Evolutionary conservation across 2,113 vertebrate genomes (phyloP), one percentile per base, ranked within the genome.

Genomic region (Ageneiosus marmoratus): DNA sequence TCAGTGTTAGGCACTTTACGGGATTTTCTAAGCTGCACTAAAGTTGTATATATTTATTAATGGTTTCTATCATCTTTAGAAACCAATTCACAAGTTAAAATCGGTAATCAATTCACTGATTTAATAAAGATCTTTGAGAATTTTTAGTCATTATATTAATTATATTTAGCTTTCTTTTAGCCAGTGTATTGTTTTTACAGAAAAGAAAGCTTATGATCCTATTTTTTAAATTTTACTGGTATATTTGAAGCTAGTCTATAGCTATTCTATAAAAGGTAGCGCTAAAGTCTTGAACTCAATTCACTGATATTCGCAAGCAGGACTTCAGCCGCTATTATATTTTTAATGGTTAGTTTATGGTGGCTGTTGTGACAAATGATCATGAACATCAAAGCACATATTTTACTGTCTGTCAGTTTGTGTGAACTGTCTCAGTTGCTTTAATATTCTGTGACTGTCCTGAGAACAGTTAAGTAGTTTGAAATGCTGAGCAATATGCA

Each of bases 21-120:
- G n/a, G 76, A 50, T 88, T 83, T 89, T 48, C 34, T 46, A 22
- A n/a, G 22, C 16, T 16, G 1, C 8, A 7, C 50, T 27, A n/a
- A 27, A 15, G 29, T 51, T 67, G 9, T 48, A 83, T 89, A 82
- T 65, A 69, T 84, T 41, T 87, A 77, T 88, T 84, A 84, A 88
- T 86, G 34, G 78, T 83, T 78, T 85, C 81, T 87, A 77, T 89
- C 74, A 27, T 46, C 11, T 89, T 81, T 86, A 87, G 85, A 51
- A 37, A 32, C n/a, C n/a, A n/a, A n/a, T 65, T 24, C 72, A 75
- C 34, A 34, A 48, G 60, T 79, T 46, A 12, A 18, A 11, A 53
- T 41, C 22, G 18, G 34, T 69, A 13, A 41, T 22, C 24, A 24
- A 41, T 60, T 41, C 5, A 20, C 63, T 63, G 4, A 58, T 41